Conservation (phyloP, 2,888 invertebrate genomes). For the Drosophila kanekoi region DNA sequence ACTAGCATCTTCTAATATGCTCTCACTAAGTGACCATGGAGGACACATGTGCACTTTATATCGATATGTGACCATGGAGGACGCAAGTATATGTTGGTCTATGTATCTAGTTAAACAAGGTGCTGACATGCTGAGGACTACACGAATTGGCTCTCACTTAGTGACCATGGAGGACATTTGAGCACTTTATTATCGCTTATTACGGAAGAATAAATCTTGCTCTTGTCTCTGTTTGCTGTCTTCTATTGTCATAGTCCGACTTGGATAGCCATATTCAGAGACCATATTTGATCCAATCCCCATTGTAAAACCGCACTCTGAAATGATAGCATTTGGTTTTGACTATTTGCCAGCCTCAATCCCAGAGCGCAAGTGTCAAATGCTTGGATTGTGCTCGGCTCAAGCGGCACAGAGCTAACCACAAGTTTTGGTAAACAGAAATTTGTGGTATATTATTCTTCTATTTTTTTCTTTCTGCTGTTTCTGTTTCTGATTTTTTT, state of each 20-base stretch:
- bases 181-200: no score
- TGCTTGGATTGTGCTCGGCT: constrained; percentile 37
- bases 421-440: constrained; percentile 45
- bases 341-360: constrained; percentile 9
- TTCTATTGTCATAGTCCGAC: background rate
- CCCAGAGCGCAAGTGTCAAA: constrained; percentile 57
- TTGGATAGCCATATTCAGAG: constrained; percentile 1
- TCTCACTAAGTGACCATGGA: background rate
- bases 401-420: constrained; percentile 22
- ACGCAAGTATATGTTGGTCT: no score
- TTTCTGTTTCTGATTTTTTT: constrained; percentile 2
- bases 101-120: no score
- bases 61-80: no score
- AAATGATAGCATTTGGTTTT: constrained; percentile 31
- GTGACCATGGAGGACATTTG: no score
- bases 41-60: background rate
- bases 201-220: no score
- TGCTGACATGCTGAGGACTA: no score
- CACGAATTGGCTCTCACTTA: no score
- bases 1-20: no score
- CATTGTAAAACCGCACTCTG: constrained; percentile 20
- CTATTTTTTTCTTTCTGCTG: background rate
- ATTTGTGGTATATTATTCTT: constrained; percentile 30
- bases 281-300: constrained; percentile 6
- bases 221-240: background rate